Evolutionary conservation across 2,113 vertebrate species (phyloP), one percentile per base, ranked within the genome.

Genomic region (Periophthalmus modestus): DNA sequence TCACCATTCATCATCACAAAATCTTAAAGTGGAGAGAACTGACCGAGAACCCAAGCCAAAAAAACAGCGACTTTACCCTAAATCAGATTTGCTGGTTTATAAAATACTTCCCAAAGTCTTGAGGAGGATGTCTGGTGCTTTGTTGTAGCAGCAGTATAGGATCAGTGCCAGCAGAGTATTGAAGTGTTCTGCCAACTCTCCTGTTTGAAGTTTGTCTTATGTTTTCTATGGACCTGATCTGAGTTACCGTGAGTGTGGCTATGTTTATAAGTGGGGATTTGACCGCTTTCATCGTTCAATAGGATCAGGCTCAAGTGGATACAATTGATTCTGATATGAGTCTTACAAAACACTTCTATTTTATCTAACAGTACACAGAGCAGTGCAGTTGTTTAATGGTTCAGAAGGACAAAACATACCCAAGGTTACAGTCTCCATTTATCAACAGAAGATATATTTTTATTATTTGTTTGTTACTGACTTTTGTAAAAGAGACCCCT

Each of bases 271-370:
- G n/a, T 48, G 77, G 39, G 23, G 10, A 36, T 61, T 47, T 72
- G 15, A 50, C 71, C 72, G 34, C 77, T 90, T 85, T 89, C 81
- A 87, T 82, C 69, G 2, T 81, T 81, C 57, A 80, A 68, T 85
- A 85, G 81, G 63, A 58, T 61, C 39, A 74, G 59, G 73, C 79
- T 72, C 81, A 74, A 79, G 71, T 77, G 86, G 66, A 16, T 66
- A 82, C 70, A 72, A 52, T 81, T 57, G 77, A 71, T 85, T 84
- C 81, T 70, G 72, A 70, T 75, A 19, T 43, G 68, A 66, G 69
- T 57, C 33, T 33, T 0, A 10, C 70, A 63, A 77, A 69, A 68
- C 70, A 63, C 71, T 77, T 81, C 54, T 48, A 61, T 39, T 48
- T 77, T 62, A 71, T 74, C 43, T 12, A 68, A 52, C 55, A 5